Conservation (phyloP, 1,140 invertebrate genomes). For the Pogonomyrmex californicus region DNA sequence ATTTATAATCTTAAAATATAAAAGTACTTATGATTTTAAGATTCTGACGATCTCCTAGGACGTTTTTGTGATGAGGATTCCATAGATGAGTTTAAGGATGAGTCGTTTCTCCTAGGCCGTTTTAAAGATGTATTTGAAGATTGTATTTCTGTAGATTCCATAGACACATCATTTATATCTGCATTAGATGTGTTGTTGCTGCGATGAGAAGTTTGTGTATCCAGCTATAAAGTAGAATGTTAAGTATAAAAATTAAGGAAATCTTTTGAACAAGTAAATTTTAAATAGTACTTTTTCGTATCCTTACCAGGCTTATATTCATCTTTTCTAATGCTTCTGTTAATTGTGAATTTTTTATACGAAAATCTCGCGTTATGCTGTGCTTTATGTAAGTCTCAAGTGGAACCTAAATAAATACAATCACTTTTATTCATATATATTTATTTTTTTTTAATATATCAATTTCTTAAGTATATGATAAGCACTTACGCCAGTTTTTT, state of each 20-base stretch:
- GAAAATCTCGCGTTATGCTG: constrained; percentile 88
- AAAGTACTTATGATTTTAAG: neutral
- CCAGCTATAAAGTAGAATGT: constrained; percentile 32
- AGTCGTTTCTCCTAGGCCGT: neutral
- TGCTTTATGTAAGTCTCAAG: constrained; percentile 87
- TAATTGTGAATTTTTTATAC: constrained; percentile 86
- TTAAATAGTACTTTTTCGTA: neutral
- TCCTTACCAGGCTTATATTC: constrained; percentile 80
- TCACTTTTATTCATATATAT: neutral
- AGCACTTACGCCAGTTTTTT: constrained; percentile 86
- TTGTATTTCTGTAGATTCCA: neutral
- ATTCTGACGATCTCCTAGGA: neutral
- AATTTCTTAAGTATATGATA: constrained; percentile 27
- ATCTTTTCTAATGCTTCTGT: constrained; percentile 85
- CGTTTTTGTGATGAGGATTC: constrained; percentile 20
- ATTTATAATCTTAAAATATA: neutral
- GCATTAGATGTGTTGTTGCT: constrained; percentile 4
- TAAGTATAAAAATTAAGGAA: constrained; percentile 28
- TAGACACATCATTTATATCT: constrained; percentile 6
- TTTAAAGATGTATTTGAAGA: neutral
- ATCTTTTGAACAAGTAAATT: neutral
- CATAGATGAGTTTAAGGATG: neutral
- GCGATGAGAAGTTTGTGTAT: constrained; percentile 38
- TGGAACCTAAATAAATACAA: constrained; percentile 78
- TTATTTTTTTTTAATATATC: constrained; percentile 4